phyloP scores from a whole-genome alignment of 2,113 vertebrate genomes.

The Actinemys pallida region DNA sequence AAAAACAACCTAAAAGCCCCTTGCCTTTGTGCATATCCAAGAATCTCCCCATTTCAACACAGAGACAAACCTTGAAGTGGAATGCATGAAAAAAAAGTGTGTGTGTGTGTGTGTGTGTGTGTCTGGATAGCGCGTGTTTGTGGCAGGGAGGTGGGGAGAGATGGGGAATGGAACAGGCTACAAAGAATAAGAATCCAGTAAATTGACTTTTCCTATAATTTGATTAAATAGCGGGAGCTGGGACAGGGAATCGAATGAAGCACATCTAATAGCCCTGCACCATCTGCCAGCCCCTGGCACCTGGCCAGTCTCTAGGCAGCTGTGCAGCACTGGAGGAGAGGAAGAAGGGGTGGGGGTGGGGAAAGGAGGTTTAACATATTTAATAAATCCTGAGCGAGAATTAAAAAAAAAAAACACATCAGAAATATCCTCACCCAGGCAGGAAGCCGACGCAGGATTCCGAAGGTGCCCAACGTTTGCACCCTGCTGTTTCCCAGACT shows the following conservation, averaged over 20 bases:
- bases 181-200: slow-evolving; percentile 84
- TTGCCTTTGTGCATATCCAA: background rate
- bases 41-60: background rate
- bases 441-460: background rate
- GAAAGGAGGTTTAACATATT: background rate
- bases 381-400: background rate
- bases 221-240: slow-evolving; percentile 90
- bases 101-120: fast-evolving
- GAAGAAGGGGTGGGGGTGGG: background rate
- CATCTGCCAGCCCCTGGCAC: slow-evolving; percentile 92
- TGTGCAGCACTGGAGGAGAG: slow-evolving; percentile 77
- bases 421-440: fast-evolving
- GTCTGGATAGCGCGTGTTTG: background rate
- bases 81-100: background rate
- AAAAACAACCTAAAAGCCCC: background rate
- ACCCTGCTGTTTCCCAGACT: fast-evolving
- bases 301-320: slow-evolving; percentile 88
- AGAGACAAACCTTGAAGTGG: background rate
- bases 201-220: slow-evolving; percentile 90
- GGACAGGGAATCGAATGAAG: slow-evolving; percentile 86
- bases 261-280: slow-evolving; percentile 86
- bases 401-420: background rate
- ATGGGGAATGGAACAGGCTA: slow-evolving; percentile 32
- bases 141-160: background rate
- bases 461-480: background rate